phyloP scores from a whole-genome alignment of 1,140 invertebrate species.

The Lordiphosa collinella region DNA sequence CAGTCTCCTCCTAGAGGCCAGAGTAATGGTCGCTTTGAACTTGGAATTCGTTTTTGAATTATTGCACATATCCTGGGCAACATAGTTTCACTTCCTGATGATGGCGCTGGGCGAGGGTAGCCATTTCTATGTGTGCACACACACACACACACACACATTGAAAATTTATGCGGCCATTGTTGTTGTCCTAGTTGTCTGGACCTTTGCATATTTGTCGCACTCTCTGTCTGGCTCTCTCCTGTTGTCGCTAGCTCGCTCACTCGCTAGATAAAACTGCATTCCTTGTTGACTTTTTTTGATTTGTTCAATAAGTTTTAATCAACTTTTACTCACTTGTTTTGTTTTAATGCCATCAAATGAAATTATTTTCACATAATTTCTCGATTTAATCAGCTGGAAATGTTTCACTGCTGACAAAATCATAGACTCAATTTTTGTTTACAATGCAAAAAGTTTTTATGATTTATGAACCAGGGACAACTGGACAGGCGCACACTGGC shows the following conservation, averaged over 20 bases:
- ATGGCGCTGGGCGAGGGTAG: conserved; percentile 18
- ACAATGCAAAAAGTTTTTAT: conserved; percentile 39
- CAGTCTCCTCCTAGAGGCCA: conserved; percentile 17
- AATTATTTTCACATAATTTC: conserved; percentile 73
- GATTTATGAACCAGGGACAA: conserved; percentile 24
- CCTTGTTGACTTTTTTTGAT: conserved; percentile 34
- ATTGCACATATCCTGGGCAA: conserved; percentile 73
- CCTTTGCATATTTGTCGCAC: conserved; percentile 69
- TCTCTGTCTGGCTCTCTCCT: conserved; percentile 45
- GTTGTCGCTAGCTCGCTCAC: conserved; percentile 3
- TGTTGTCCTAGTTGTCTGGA: conserved; percentile 71
- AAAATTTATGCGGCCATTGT: conserved; percentile 77
- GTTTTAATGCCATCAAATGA: conserved; percentile 45
- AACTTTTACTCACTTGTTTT: conserved; percentile 33
- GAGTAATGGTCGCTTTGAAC: conserved; percentile 79
- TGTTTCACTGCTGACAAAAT: conserved; percentile 76
- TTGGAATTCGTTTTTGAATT: conserved; percentile 78
- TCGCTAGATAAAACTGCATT: conserved; percentile 25
- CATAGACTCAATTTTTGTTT: conserved; percentile 58
- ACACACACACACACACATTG: conserved; percentile 38
- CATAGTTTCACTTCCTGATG: conserved; percentile 77
- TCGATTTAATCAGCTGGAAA: conserved; percentile 76
- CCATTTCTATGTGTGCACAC: conserved; percentile 10
- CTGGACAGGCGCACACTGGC: too few species aligned
- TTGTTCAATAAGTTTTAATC: conserved; percentile 50